A percentile compares a stretch with the other conserved stretches of the same genome.
These are phyloP conservation scores for Pseudochromis fuscus DNA, from an alignment of 2,797 vertebrate genomes.

Conservation along the genomic window DNA sequence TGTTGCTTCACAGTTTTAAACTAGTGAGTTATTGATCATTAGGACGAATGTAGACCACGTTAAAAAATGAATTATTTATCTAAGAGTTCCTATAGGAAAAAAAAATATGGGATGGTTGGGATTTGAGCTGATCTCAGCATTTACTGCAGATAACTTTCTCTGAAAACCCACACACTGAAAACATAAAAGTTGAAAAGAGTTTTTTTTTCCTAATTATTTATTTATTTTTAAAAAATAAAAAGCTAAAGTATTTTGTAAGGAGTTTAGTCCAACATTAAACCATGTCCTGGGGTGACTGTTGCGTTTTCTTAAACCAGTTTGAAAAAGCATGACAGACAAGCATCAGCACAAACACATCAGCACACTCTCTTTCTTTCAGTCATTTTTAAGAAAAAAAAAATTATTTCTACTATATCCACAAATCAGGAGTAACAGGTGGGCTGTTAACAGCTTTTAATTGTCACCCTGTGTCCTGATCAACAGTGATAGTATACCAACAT, in stretches of 20 bases:
- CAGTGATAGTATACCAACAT: conserved; percentile 17
- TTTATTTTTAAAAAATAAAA: too few relatives aligned
- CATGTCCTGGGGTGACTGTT: neutral
- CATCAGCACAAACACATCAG: neutral
- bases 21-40: conserved; percentile 44
- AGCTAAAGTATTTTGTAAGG: conserved; percentile 29
- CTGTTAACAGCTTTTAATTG: conserved; percentile 12
- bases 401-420: conserved; percentile 5
- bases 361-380: neutral
- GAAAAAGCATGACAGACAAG: neutral
- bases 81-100: conserved; percentile 28
- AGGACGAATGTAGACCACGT: conserved; percentile 27
- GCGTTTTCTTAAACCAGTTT: neutral
- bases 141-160: conserved; percentile 36
- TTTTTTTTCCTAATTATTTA: neutral
- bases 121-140: conserved; percentile 47
- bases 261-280: neutral
- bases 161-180: conserved; percentile 40
- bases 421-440: conserved; percentile 13
- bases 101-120: conserved; percentile 16
- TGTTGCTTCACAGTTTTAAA: conserved; percentile 35
- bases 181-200: conserved; percentile 1
- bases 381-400: too few relatives aligned
- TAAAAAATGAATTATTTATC: conserved; percentile 36
- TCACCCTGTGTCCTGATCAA: conserved; percentile 10